These are phyloP conservation scores for Gari tellinella DNA, from an alignment of 2,888 invertebrate species.

Conservation along the genomic window DNA sequence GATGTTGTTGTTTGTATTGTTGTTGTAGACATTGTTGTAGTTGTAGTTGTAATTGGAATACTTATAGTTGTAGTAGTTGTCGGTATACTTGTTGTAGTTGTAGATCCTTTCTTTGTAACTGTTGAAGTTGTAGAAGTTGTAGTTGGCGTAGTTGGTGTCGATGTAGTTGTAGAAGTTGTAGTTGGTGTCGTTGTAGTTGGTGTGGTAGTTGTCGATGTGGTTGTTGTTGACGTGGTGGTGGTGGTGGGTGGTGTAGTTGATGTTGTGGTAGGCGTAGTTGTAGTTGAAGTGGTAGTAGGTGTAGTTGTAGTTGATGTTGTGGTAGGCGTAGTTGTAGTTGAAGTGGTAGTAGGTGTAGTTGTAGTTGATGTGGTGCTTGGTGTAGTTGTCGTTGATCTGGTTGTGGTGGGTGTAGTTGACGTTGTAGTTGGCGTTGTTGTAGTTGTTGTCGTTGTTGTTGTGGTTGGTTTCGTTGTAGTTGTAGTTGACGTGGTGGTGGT, in stretches of 20 bases:
- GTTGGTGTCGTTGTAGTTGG: conserved; percentile 22
- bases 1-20: conserved; percentile 15
- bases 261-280: neutral
- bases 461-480: neutral
- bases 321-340: no score
- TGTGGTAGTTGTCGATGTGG: conserved; percentile 9
- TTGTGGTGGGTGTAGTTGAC: neutral
- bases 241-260: conserved; percentile 2
- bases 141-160: conserved; percentile 11
- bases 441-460: neutral
- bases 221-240: conserved; percentile 7
- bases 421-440: neutral
- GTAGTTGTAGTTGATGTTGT: neutral
- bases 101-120: conserved; percentile 15
- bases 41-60: conserved; percentile 1
- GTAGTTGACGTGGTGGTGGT: neutral
- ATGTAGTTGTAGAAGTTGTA: conserved; percentile 4
- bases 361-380: neutral
- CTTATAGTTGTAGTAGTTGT: conserved; percentile 12
- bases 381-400: neutral
- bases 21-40: conserved; percentile 7
- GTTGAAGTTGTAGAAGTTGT: conserved; percentile 5
- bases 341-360: no score
- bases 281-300: conserved; percentile 1
- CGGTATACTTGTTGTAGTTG: conserved; percentile 10